Conservation (phyloP, 2,797 vertebrate species). For the Sandelia bainsii region DNA sequence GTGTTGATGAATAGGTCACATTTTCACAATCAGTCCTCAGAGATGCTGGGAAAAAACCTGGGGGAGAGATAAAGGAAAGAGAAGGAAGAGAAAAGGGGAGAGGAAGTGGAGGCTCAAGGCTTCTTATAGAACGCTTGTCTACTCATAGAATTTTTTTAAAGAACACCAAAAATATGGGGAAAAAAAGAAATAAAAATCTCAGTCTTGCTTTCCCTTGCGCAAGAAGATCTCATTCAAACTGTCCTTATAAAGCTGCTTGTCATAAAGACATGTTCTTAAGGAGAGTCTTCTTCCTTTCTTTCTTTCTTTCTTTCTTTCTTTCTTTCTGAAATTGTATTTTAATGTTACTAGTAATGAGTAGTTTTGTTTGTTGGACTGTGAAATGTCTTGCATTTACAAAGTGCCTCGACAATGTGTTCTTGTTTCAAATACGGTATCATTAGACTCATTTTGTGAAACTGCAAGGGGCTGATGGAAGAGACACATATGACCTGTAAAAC, state of each 20-base stretch:
- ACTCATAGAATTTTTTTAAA: too few species aligned
- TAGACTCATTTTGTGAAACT: too few species aligned
- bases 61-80: slow-evolving; percentile 31
- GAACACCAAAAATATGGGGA: neutral
- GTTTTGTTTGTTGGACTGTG: too few species aligned
- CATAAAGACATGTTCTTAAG: neutral
- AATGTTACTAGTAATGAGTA: neutral
- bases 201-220: neutral
- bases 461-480: neutral
- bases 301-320: neutral
- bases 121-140: neutral
- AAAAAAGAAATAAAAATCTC: neutral
- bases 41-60: slow-evolving; percentile 62
- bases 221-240: neutral
- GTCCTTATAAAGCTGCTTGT: neutral
- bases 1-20: slow-evolving; percentile 80
- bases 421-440: too few species aligned
- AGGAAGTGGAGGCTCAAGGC: slow-evolving; percentile 3
- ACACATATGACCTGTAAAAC: neutral
- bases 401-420: too few species aligned
- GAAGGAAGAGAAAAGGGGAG: slow-evolving; percentile 2
- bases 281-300: neutral
- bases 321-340: neutral
- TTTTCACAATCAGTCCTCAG: slow-evolving; percentile 74
- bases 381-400: too few species aligned